These are phyloP conservation scores for Gobio occitaniae DNA, from an alignment of 2,797 vertebrate species.

Conservation along the genomic window DNA sequence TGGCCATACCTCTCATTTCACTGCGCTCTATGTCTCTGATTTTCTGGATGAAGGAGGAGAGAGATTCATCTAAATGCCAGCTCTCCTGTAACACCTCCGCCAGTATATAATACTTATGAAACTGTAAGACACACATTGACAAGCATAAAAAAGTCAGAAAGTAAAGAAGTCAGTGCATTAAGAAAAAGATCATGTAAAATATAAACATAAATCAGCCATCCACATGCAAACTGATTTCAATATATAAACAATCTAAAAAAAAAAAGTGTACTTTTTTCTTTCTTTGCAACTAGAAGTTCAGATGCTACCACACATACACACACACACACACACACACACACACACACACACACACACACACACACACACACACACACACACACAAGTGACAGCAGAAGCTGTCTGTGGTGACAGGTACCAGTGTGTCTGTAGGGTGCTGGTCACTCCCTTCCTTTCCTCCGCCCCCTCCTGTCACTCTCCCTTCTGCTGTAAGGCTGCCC, in stretches of 20 bases:
- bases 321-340: background rate
- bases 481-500: slow-evolving; percentile 49
- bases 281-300: background rate
- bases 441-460: slow-evolving; percentile 43
- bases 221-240: background rate
- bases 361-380: slow-evolving; percentile 20
- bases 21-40: slow-evolving; percentile 83
- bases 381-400: slow-evolving; percentile 45
- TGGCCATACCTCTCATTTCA: slow-evolving; percentile 80
- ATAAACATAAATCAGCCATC: background rate
- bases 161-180: background rate
- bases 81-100: slow-evolving; percentile 84
- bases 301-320: background rate
- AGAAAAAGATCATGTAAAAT: background rate
- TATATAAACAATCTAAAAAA: slow-evolving; percentile 6
- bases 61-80: slow-evolving; percentile 85
- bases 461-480: slow-evolving; percentile 34
- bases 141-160: slow-evolving; percentile 34
- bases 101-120: slow-evolving; percentile 86
- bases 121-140: slow-evolving; percentile 71
- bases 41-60: slow-evolving; percentile 77
- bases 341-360: background rate
- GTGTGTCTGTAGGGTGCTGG: slow-evolving; percentile 45
- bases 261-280: background rate
- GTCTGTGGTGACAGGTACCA: slow-evolving; percentile 58